Percentiles rank a stretch among this genome's conserved stretches.
Conservation (phyloP, 2,797 vertebrate species). For the Somateria mollissima region DNA sequence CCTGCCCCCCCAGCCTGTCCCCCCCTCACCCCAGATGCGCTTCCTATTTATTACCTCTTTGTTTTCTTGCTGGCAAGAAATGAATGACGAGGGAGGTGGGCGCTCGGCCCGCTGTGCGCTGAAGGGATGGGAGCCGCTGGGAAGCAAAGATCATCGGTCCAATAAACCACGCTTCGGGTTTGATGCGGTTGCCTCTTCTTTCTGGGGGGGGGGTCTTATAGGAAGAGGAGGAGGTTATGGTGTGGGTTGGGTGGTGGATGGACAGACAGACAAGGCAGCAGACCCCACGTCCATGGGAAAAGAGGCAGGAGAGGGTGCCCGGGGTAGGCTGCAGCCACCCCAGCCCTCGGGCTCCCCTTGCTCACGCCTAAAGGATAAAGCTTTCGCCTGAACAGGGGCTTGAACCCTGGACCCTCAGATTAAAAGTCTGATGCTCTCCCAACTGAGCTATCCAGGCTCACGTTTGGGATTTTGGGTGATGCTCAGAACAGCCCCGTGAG, state of each 20-base stretch:
- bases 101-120: neutral
- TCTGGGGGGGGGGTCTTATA: neutral
- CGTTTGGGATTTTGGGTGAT: accelerated
- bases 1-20: neutral
- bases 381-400: neutral
- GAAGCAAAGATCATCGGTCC: conserved; percentile 27
- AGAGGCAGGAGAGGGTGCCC: neutral
- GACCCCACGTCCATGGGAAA: neutral
- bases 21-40: neutral
- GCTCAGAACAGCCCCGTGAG: accelerated
- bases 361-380: neutral
- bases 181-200: neutral
- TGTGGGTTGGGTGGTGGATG: no score
- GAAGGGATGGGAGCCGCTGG: neutral
- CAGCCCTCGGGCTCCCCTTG: no score
- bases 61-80: conserved; percentile 78
- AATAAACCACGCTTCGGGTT: conserved; percentile 57
- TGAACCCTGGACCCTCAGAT: conserved; percentile 46
- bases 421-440: conserved; percentile 63
- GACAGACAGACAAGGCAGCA: no score
- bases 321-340: neutral
- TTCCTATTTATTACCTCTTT: conserved; percentile 70
- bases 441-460: neutral
- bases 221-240: no score
- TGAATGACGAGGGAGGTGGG: neutral